Percentiles rank a stretch among this genome's conserved stretches.
phyloP scores from a whole-genome alignment of 1,140 invertebrate genomes.

The Diorhabda elongata region DNA sequence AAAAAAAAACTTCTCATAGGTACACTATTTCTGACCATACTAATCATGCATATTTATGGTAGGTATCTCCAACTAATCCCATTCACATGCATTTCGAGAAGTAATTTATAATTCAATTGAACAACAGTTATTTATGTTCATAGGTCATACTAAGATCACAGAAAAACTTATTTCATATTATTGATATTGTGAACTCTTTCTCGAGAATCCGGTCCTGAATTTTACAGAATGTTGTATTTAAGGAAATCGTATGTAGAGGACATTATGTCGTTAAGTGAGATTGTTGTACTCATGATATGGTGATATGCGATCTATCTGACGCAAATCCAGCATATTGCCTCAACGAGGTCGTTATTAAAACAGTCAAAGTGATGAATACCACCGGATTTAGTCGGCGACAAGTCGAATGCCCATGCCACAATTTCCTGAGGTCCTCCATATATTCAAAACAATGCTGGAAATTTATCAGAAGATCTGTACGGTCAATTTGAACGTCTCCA shows the following conservation, averaged over 20 bases:
- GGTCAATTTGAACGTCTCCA: conserved; percentile 37
- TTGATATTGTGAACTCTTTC: too few relatives aligned
- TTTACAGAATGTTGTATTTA: neutral
- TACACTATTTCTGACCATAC: too few relatives aligned
- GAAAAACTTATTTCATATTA: too few relatives aligned
- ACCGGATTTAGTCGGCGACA: conserved; percentile 8
- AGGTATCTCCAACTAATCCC: too few relatives aligned
- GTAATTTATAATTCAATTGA: too few relatives aligned
- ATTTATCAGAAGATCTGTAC: conserved; percentile 38
- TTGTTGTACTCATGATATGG: neutral
- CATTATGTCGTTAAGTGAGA: neutral
- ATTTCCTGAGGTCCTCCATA: conserved; percentile 16
- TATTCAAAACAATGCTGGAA: conserved; percentile 30
- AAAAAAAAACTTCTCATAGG: too few relatives aligned
- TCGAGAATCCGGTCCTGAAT: too few relatives aligned
- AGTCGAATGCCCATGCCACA: conserved; percentile 12
- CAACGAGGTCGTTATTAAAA: conserved; percentile 16
- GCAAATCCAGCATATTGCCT: conserved; percentile 6
- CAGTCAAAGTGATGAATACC: conserved; percentile 15
- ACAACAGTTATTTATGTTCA: too few relatives aligned
- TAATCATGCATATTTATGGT: too few relatives aligned
- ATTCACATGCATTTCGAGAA: too few relatives aligned
- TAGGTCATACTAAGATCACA: too few relatives aligned
- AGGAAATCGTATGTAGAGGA: neutral
- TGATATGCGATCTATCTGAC: neutral